Conservation (phyloP, 2,888 invertebrate species). For the Tiphia femorata region DNA sequence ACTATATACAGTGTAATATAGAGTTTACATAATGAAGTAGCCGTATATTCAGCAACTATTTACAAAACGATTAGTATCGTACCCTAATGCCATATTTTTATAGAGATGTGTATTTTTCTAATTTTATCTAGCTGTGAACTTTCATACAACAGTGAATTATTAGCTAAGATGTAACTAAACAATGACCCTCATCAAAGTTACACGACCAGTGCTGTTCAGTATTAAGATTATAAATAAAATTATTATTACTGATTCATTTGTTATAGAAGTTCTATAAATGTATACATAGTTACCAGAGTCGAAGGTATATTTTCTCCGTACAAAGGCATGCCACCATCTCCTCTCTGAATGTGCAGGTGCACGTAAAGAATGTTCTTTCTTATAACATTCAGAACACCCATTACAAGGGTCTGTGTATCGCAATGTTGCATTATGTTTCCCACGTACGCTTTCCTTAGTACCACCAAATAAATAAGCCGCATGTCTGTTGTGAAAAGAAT, state of each 20-base stretch:
- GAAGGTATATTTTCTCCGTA: constrained; percentile 56
- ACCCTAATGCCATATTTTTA: too few species aligned
- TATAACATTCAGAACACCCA: constrained; percentile 84
- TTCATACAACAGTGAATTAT: too few species aligned
- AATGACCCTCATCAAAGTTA: too few species aligned
- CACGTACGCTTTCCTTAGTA: constrained; percentile 75
- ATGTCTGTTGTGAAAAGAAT: constrained; percentile 69
- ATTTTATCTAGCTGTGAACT: too few species aligned
- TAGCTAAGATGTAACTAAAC: too few species aligned
- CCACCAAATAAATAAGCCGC: constrained; percentile 83
- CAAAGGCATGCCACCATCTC: constrained; percentile 71
- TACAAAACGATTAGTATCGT: too few species aligned
- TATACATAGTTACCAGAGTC: constrained; percentile 22
- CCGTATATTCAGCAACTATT: too few species aligned
- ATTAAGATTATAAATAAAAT: too few species aligned
- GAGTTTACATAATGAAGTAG: too few species aligned
- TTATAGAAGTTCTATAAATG: background rate
- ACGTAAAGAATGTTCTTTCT: constrained; percentile 61
- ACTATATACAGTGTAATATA: background rate
- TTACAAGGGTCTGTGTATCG: constrained; percentile 83
- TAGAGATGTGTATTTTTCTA: too few species aligned
- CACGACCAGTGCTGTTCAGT: too few species aligned
- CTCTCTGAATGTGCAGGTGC: constrained; percentile 54
- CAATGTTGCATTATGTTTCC: constrained; percentile 80
- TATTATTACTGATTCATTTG: too few species aligned